Evolutionary conservation across 1,140 invertebrate genomes (phyloP).

Genomic region (Saccostrea cuccullata): DNA sequence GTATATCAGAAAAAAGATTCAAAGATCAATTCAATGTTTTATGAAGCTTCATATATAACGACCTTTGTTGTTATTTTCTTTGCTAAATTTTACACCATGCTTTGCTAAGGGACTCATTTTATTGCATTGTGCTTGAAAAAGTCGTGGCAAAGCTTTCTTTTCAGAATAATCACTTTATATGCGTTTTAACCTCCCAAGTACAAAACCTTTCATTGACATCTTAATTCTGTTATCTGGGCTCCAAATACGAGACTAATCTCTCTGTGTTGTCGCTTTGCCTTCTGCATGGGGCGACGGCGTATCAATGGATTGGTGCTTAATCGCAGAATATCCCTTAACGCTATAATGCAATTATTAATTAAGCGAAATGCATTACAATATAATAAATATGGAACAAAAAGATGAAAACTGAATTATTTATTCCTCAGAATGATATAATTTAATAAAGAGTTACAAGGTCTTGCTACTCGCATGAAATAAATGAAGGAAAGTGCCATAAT

Average conservation of each 20-base stretch:
- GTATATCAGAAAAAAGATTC: not conserved
- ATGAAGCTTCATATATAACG: not conserved
- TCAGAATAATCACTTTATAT: conserved; percentile 30
- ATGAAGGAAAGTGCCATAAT: conserved; percentile 20
- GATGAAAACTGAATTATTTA: conserved; percentile 34
- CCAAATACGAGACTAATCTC: not conserved
- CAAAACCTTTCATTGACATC: conserved; percentile 18
- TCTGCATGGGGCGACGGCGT: conserved; percentile 13
- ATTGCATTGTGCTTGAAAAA: not conserved
- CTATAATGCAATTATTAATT: conserved; percentile 33
- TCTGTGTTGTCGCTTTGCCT: conserved; percentile 29
- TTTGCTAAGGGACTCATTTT: conserved; percentile 25
- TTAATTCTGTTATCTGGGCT: conserved; percentile 17
- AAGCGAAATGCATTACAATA: conserved; percentile 33
- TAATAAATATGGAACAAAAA: conserved; percentile 37
- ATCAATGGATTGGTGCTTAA: conserved; percentile 28
- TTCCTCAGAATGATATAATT: conserved; percentile 22
- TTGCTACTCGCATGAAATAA: conserved; percentile 28
- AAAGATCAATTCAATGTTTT: not conserved
- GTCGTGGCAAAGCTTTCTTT: conserved; percentile 24
- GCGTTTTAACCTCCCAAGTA: conserved; percentile 30
- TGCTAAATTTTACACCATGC: not conserved
- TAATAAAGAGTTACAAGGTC: conserved; percentile 33
- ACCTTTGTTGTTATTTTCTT: not conserved
- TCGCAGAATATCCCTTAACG: conserved; percentile 2